Percentiles rank a stretch among this genome's conserved stretches.
Evolutionary conservation across 2,797 vertebrate genomes (phyloP).

Genomic region (Clarias fuscus): DNA sequence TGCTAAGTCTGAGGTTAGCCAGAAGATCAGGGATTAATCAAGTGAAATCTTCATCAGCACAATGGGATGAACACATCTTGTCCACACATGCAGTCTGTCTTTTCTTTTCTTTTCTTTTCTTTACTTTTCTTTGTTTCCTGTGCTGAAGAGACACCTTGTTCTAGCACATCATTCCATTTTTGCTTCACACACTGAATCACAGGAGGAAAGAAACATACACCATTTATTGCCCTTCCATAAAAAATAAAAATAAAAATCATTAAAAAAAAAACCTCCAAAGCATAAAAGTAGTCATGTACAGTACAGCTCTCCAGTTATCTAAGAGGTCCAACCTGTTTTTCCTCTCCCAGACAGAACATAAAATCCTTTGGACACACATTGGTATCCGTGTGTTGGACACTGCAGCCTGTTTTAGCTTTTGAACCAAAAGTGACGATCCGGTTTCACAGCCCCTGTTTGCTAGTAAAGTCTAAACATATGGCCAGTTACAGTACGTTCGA

Average conservation of each 20-base stretch:
- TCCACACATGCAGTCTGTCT: constrained; percentile 56
- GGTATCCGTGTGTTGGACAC: not conserved
- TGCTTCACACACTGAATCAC: not conserved
- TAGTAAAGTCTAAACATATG: constrained; percentile 7
- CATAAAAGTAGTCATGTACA: not conserved
- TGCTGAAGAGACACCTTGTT: not conserved
- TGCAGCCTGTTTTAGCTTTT: not conserved
- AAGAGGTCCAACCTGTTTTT: not conserved
- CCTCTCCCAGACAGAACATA: constrained; percentile 19
- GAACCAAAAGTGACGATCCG: constrained; percentile 8
- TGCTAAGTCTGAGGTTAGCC: constrained; percentile 35
- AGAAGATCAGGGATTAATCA: constrained; percentile 55
- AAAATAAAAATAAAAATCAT: not conserved
- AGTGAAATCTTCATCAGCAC: constrained; percentile 48
- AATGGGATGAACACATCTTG: constrained; percentile 59
- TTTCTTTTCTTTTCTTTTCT: not conserved
- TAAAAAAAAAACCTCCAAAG: not conserved
- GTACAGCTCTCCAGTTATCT: constrained; percentile 4
- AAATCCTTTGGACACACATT: constrained; percentile 17
- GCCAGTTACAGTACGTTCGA: not conserved
- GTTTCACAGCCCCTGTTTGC: not conserved
- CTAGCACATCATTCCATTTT: constrained; percentile 6
- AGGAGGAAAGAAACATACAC: not conserved
- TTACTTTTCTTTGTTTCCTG: constrained; percentile 3
- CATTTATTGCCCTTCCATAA: constrained; percentile 3